phyloP scores from a whole-genome alignment of 1,140 invertebrate genomes.

The Zaprionus taronus region DNA sequence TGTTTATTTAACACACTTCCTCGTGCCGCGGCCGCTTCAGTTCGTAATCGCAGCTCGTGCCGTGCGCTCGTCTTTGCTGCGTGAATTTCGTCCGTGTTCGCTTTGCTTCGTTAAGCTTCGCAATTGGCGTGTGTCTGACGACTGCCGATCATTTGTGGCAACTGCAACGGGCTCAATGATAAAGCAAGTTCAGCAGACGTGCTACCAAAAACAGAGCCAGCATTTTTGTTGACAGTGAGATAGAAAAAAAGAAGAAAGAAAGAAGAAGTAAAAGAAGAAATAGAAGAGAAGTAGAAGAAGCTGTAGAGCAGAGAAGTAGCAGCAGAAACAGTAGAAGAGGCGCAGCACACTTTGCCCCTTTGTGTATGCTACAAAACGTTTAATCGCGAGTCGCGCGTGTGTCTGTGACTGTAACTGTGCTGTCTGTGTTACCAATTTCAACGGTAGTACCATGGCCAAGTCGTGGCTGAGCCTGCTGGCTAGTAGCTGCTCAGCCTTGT shows the following conservation, averaged over 20 bases:
- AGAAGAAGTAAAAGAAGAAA: too few relatives aligned
- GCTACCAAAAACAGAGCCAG: neutral
- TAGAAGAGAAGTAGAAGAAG: too few relatives aligned
- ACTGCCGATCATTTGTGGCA: slow-evolving; percentile 6
- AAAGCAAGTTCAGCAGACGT: slow-evolving; percentile 4
- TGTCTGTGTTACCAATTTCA: slow-evolving; percentile 8
- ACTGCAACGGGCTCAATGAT: slow-evolving; percentile 33
- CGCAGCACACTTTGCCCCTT: neutral
- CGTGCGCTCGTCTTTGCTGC: slow-evolving; percentile 31
- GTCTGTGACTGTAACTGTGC: slow-evolving; percentile 2
- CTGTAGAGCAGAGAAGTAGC: too few relatives aligned
- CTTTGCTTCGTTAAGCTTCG: neutral
- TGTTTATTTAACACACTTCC: slow-evolving; percentile 83
- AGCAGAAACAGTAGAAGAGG: too few relatives aligned
- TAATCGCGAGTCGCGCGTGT: neutral
- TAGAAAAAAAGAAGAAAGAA: too few relatives aligned
- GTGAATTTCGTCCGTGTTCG: neutral
- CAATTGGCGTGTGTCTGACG: neutral
- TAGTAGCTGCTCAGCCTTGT: slow-evolving; percentile 35
- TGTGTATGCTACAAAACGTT: neutral
- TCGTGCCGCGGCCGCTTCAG: slow-evolving; percentile 61
- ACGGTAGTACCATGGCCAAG: slow-evolving; percentile 40
- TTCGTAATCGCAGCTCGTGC: slow-evolving; percentile 72
- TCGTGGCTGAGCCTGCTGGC: slow-evolving; percentile 24
- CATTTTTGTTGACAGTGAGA: slow-evolving; percentile 19